Base-by-base conservation (phyloP, 2,888 invertebrate genomes). In the Synanthedon tipuliformis region DNA sequence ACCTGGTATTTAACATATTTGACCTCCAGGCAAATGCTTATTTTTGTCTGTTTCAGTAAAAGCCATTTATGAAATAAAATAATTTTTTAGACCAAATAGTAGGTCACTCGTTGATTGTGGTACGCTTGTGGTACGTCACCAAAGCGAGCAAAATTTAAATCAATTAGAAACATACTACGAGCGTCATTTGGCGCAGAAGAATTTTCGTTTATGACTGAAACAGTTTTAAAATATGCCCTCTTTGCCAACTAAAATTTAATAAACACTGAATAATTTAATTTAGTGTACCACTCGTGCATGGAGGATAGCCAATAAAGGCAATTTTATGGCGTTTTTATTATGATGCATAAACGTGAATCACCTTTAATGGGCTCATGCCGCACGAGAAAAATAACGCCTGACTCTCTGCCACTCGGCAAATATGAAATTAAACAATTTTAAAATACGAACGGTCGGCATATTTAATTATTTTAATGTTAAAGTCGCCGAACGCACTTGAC, bases 241-340 rank as follows among this genome's bases (percentile, higher is more conserved):
- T 61, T 34, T 74, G 84, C 85, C 85, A 84, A 81, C 77, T 66
- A 56, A 75, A 81, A 83, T 80, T 85, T 81, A 84, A 84, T 85
- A 85, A 85, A 81, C 82, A 81, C 67, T 72, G 78, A 72, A 81
- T 83, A 80, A 84, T 83, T 84, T 79, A 82, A 85, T 86, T 78
- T 78, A 73, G 73, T 76, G 70, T 75, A 71, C 73, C 78, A 75
- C 72, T 81, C 75, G 66, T 73, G 81, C 78, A 74, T 80, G 84
- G 85, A 81, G 76, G 72, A 74, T 71, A 75, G 84, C 83, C 85
- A 85, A 86, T 86, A 83, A 86, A 81, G 68, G 71, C 73, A 60
- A 78, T 82, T 86, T 87, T 80, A 87, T 85, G 68, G 78, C 71
- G 61, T 74, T 86, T 86, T 86, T 86, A 87, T 85, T 83, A 80